Percentiles rank a stretch among this genome's conserved stretches.
Conservation (phyloP, 1,140 invertebrate genomes). For the Pogonomyrmex barbatus region DNA sequence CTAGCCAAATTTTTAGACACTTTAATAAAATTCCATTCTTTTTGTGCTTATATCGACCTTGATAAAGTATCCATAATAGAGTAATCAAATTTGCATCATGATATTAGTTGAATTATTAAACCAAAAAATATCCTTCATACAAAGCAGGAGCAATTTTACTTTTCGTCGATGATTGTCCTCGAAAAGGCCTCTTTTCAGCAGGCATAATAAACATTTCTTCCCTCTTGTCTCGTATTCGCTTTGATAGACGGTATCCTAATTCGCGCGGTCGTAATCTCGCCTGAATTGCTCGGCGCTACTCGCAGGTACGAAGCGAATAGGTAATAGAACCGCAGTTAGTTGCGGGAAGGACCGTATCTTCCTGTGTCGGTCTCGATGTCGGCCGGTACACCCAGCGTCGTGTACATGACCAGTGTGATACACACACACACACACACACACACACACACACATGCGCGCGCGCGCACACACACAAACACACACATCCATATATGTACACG, state of each 20-base stretch:
- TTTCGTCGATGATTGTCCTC: neutral
- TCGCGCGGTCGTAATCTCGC: slow-evolving; percentile 48
- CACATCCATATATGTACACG: too few relatives aligned
- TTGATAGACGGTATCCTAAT: slow-evolving; percentile 70
- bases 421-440: slow-evolving; percentile 59
- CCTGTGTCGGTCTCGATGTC: neutral
- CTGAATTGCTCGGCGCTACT: slow-evolving; percentile 35
- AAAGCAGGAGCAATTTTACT: neutral
- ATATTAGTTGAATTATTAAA: neutral
- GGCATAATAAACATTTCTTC: slow-evolving; percentile 22
- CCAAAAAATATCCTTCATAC: neutral
- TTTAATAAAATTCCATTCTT: too few relatives aligned
- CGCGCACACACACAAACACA: slow-evolving; percentile 1
- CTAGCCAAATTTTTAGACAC: too few relatives aligned
- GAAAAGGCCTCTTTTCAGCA: neutral
- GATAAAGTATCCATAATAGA: neutral
- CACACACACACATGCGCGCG: neutral
- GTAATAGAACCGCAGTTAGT: slow-evolving; percentile 70
- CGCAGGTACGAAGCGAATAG: slow-evolving; percentile 50
- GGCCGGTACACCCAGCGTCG: slow-evolving; percentile 23
- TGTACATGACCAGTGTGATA: slow-evolving; percentile 62
- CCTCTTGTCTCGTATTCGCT: slow-evolving; percentile 25
- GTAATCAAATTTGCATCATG: too few relatives aligned
- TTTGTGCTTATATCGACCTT: neutral
- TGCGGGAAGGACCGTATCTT: slow-evolving; percentile 64